Evolutionary conservation across 2,113 vertebrate species (phyloP).

Genomic region (Zosterops japonicus): DNA sequence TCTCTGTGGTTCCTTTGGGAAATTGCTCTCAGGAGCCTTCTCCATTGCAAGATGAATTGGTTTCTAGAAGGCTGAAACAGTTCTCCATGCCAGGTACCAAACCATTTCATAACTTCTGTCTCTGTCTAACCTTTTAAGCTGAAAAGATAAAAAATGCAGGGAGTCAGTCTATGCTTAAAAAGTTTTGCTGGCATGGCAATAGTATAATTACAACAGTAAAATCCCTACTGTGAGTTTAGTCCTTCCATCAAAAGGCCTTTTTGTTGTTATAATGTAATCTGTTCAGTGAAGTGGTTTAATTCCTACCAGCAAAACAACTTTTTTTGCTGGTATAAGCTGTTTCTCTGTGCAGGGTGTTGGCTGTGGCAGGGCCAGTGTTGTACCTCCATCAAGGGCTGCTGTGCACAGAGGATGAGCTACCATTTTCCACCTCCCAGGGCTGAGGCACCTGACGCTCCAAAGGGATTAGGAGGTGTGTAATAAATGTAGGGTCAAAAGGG

Average conservation of each 20-base stretch:
- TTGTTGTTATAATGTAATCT: slow-evolving; percentile 48
- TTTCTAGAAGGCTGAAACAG: not conserved
- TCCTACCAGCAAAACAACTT: slow-evolving; percentile 38
- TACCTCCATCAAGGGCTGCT: not conserved
- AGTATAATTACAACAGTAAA: slow-evolving; percentile 20
- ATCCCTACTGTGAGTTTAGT: slow-evolving; percentile 36
- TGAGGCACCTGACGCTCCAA: not conserved
- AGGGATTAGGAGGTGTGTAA: not conserved
- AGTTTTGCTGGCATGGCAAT: slow-evolving; percentile 1
- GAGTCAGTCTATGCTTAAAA: not conserved
- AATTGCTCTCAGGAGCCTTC: not conserved
- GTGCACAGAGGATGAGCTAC: not conserved
- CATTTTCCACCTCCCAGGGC: not conserved
- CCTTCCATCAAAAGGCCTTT: slow-evolving; percentile 51
- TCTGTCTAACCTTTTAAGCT: not conserved
- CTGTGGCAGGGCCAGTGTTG: not conserved
- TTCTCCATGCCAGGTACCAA: not conserved
- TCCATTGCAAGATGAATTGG: not conserved
- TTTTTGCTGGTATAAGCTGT: slow-evolving; percentile 43
- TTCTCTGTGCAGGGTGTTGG: slow-evolving; percentile 1
- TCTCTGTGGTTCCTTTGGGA: not conserved
- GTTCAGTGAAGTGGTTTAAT: slow-evolving; percentile 37
- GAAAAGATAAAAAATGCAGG: slow-evolving; percentile 33
- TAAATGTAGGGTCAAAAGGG: not conserved
- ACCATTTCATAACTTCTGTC: not conserved